Evolutionary conservation across 2,797 vertebrate species (phyloP), one percentile per base, ranked within the genome.

Genomic region (Sphaeramia orbicularis): DNA sequence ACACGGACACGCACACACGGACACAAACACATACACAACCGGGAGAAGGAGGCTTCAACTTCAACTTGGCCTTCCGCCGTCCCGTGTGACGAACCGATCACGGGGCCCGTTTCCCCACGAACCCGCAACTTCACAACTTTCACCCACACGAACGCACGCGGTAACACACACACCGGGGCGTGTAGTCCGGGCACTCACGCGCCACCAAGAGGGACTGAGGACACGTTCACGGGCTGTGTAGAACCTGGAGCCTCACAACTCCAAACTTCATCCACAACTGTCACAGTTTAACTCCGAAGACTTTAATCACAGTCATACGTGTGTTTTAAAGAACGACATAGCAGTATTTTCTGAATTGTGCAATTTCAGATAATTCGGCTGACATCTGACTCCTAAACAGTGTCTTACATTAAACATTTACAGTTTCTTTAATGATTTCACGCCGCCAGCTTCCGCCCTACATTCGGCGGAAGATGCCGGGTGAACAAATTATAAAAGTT

Each of bases 11-110:
- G 37, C 73, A 18, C 42, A 30, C 60, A 58, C 43, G 32, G 10
- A 56, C 40, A 16, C 40, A 18, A 60, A 40, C 63, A 27, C 73
- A 50, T 50, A 74, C 27, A 35, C 16, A 15, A 54, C 62, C 40
- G 15, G 59, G 71, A 71, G 53, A 32, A 19, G 58, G 66, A 67
- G 65, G 60, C 65, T 72, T 4, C 42, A 87, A 89, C 81, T 90
- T 88, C 52, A 85, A 84, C 74, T 86, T 81, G 79, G 84, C 83
- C 83, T 78, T 55, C 51, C 60, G 12, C 54, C 37, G 67, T 85
- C 70, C 75, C 44, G 63, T 45, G 44, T 55, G 74, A 54, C 64
- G 61, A 41, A n/a, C 43, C n/a, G 62, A 67, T 6, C 10, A 1
- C 27, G 27, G 35, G 40, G 78, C 73, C 73, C 57, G 50, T 27